Evolutionary conservation across 2,888 invertebrate genomes (phyloP), one percentile per base, ranked within the genome.

Genomic region (Caenorhabditis sp.): DNA sequence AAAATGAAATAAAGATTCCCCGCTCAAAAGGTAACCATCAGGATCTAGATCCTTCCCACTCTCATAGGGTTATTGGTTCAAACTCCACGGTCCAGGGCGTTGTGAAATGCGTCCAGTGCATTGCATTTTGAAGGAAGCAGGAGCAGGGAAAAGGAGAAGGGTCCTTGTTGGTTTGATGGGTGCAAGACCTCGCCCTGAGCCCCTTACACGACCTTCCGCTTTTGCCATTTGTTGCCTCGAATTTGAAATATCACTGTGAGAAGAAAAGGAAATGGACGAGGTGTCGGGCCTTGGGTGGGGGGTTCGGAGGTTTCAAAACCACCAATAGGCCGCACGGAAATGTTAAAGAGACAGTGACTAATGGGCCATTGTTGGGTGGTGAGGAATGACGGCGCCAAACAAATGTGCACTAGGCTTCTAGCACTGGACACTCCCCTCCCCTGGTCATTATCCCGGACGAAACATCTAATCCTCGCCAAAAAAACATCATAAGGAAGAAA

Each of bases 231-330:
- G 47, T 20, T 15, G 40, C 61, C 60, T 22, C 15, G 37, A 53
- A 26, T 64, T 64, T 64, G 56, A 72, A 72, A 72, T 72, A 72
- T 64, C 64, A 72, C 72, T 37, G 62, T 55, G 56, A 22, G 22
- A 35, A 55, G 8, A 5, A 1, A 32, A 24, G 64, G 61, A 32
- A 15, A 18, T 47, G 56, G 47, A 40, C 40, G 40, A 64, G 72
- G 70, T 61, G 50, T 56, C 18, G 53, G 53, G 2, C n/a, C n/a
- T 24, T 8, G 60, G 51, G 60, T 51, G 71, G 50, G 61, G 71
- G 32, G 32, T 32, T 32, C 32, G 32, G n/a, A 9, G 5, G 47
- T 47, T 20, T 47, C 47, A 47, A 47, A 47, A 3, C 18, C 47
- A 47, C 47, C 47, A 47, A 2, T 5, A 15, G 13, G n/a, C 18